Evolutionary conservation across 2,888 invertebrate genomes (phyloP).

Genomic region (Mythimna loreyi): DNA sequence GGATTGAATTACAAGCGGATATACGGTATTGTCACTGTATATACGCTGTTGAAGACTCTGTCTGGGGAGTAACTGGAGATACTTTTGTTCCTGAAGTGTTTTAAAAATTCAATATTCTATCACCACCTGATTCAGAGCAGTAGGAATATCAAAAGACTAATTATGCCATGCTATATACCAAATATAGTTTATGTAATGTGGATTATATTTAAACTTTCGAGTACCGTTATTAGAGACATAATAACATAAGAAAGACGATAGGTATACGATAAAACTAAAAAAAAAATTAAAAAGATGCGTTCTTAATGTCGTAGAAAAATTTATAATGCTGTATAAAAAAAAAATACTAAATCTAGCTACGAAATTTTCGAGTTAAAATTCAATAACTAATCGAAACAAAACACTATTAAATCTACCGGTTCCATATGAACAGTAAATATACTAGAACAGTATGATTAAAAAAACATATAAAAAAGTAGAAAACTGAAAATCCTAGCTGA

Average conservation of each 20-base stretch:
- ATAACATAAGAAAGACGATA: no score
- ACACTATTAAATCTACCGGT: neutral
- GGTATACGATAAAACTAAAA: no score
- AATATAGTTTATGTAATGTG: no score
- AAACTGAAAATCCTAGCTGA: conserved; percentile 35
- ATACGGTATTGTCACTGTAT: conserved; percentile 22
- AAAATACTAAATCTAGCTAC: no score
- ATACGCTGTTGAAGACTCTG: conserved; percentile 7
- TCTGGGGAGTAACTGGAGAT: neutral
- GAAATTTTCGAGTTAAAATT: neutral
- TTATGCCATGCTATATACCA: no score
- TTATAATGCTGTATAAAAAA: no score
- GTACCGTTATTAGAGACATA: no score
- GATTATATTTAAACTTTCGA: no score
- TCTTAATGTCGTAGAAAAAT: no score
- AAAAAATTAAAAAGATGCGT: no score
- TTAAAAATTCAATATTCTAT: neutral
- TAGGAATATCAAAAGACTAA: no score
- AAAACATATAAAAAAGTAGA: conserved; percentile 25
- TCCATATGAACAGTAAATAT: conserved; percentile 4
- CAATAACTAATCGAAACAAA: neutral
- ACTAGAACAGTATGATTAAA: conserved; percentile 10
- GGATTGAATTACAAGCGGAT: conserved; percentile 41
- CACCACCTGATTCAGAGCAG: no score
- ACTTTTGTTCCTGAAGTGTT: neutral